These are phyloP conservation scores for Melanotaenia pygmaea DNA, from an alignment of 2,797 vertebrate species.

Conservation along the genomic window DNA sequence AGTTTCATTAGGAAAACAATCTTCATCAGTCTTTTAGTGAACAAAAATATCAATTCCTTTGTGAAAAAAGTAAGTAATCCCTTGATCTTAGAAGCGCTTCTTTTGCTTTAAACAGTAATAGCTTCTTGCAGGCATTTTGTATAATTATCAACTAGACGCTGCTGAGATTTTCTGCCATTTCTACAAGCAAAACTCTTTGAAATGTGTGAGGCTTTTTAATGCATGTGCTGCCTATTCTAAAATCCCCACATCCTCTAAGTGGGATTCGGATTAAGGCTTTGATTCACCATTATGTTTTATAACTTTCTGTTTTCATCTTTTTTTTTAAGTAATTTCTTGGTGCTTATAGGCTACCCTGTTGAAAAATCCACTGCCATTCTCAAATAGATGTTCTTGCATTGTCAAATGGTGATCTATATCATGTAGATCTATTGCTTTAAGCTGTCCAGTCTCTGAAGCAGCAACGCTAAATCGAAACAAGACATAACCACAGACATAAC, in stretches of 20 bases:
- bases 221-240: background rate
- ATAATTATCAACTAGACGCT: slow-evolving; percentile 9
- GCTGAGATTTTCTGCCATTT: slow-evolving; percentile 5
- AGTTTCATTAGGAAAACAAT: background rate
- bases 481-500: background rate
- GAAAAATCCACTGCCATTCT: background rate
- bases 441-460: slow-evolving; percentile 2
- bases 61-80: slow-evolving; percentile 1
- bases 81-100: slow-evolving; percentile 3
- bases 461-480: background rate
- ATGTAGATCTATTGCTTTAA: background rate
- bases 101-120: slow-evolving; percentile 2
- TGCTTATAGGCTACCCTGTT: background rate
- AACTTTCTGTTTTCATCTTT: background rate
- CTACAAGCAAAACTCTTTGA: slow-evolving; percentile 13
- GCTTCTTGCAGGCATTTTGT: slow-evolving; percentile 19
- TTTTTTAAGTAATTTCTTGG: background rate
- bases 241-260: background rate
- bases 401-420: background rate
- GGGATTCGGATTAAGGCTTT: background rate
- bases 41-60: background rate
- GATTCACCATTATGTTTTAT: background rate
- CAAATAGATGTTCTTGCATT: background rate
- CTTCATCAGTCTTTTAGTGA: background rate
- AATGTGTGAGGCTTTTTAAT: slow-evolving; percentile 7